These are phyloP conservation scores for Proisotoma minuta DNA, from an alignment of 2,888 invertebrate species.

Conservation along the genomic window DNA sequence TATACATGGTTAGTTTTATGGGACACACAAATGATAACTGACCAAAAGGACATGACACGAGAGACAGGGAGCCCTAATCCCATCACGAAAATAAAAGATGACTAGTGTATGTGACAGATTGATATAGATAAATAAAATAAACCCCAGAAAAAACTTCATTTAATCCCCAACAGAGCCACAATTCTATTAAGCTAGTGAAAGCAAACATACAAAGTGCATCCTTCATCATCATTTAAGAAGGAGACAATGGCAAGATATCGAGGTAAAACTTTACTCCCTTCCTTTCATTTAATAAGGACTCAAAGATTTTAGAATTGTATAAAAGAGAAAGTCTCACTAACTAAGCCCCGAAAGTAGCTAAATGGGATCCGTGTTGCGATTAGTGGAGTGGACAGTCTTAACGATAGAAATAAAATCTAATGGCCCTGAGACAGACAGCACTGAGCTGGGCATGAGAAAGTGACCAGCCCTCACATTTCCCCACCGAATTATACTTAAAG, in stretches of 20 bases:
- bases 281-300: too few relatives aligned
- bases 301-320: background rate
- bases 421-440: background rate
- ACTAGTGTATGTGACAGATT: background rate
- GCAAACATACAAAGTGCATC: background rate
- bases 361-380: slow-evolving; percentile 6
- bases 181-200: background rate
- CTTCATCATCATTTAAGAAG: too few relatives aligned
- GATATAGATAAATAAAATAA: background rate
- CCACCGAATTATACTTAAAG: background rate
- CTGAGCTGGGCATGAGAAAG: background rate
- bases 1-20: too few relatives aligned
- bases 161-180: background rate
- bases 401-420: slow-evolving; percentile 17
- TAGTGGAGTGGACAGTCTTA: slow-evolving; percentile 17
- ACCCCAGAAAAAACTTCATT: background rate
- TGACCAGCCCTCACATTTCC: slow-evolving; percentile 14
- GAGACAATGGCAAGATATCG: too few relatives aligned
- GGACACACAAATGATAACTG: too few relatives aligned
- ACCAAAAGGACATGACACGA: too few relatives aligned
- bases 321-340: background rate
- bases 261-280: too few relatives aligned
- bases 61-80: too few relatives aligned
- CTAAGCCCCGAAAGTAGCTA: background rate
- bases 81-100: too few relatives aligned